Evolutionary conservation across 2,888 invertebrate species (phyloP).

Genomic region (Drosophila dives): DNA sequence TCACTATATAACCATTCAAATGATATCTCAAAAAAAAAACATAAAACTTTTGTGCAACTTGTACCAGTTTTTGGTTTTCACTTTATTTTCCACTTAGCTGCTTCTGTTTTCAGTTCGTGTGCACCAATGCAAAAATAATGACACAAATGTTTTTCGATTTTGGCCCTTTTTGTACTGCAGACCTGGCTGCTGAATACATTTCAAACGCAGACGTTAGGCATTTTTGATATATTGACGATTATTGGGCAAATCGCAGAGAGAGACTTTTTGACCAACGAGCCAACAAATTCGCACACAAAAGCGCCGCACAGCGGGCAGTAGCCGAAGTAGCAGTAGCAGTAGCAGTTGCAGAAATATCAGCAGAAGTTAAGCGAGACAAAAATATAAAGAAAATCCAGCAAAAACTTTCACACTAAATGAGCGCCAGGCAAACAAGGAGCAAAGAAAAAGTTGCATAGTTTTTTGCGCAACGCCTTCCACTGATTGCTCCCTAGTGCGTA

Average conservation of each 20-base stretch:
- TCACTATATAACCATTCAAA: not conserved
- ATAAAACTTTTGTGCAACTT: conserved; percentile 29
- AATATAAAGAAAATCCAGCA: conserved; percentile 32
- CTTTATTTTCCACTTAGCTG: conserved; percentile 49
- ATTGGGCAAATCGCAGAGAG: conserved; percentile 67
- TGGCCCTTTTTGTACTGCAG: not conserved
- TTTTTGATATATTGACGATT: conserved; percentile 76
- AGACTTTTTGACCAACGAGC: conserved; percentile 60
- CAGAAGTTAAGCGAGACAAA: not conserved
- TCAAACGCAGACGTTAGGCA: conserved; percentile 60
- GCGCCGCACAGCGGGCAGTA: conserved; percentile 46
- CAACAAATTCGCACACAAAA: conserved; percentile 60
- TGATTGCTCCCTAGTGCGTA: conserved; percentile 78
- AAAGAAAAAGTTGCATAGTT: conserved; percentile 60
- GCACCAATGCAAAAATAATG: conserved; percentile 59
- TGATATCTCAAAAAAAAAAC: conserved; percentile 17
- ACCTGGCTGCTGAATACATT: conserved; percentile 34
- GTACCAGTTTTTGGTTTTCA: conserved; percentile 19
- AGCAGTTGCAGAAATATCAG: conserved; percentile 17
- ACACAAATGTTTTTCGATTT: conserved; percentile 33
- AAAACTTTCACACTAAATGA: conserved; percentile 79
- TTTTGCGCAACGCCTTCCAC: conserved; percentile 38
- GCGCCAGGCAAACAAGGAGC: conserved; percentile 51
- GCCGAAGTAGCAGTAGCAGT: conserved; percentile 4
- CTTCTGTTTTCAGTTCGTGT: conserved; percentile 17